Base-by-base conservation (phyloP, 1,140 invertebrate genomes). In the Aphaenogaster ashmeadi region DNA sequence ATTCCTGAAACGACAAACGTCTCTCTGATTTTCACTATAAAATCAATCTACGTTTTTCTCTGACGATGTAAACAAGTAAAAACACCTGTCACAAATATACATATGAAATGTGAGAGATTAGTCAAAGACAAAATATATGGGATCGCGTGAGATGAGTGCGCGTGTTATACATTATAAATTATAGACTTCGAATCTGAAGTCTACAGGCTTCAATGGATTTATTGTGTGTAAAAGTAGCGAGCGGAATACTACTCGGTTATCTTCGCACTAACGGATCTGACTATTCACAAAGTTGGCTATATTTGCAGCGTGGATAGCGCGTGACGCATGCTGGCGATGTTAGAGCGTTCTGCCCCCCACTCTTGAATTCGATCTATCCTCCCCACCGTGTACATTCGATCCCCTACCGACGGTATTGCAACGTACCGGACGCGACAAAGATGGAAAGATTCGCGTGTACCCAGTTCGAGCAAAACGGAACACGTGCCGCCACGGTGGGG, bases 271-370 rank as follows among this genome's bases (percentile, higher is more conserved):
- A 54, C 77, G 50, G 41, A 44, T 71, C 60, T 81, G 71, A 54
- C 69, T 52, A 47, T 84, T 52, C 71, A 58, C 54, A 69, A 58
- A 56, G 64, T 41, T 47, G 87, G 83, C 66, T 33, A 75, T 90
- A 87, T 44, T 84, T 89, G 89, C 83, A 87, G 87, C 90, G 79
- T 88, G 83, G 85, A 87, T 85, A 92, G 75, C 86, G 90, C 87
- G 91, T 92, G 89, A 93, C 90, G 93, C 91, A 91, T 89, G 89
- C 83, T 86, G 89, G 87, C 90, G 79, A 91, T 85, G 89, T 88
- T 88, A 62, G 79, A 88, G 87, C 90, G 77, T 90, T 90, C 81
- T 91, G 90, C 33, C 66, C 92, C 93, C 93, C 93, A 91, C 92
- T 89, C 89, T 15, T 11, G 36, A n/a, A 52, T 54, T 50, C 50